phyloP scores from a whole-genome alignment of 2,888 invertebrate genomes.

The Metallyticus violacea region DNA sequence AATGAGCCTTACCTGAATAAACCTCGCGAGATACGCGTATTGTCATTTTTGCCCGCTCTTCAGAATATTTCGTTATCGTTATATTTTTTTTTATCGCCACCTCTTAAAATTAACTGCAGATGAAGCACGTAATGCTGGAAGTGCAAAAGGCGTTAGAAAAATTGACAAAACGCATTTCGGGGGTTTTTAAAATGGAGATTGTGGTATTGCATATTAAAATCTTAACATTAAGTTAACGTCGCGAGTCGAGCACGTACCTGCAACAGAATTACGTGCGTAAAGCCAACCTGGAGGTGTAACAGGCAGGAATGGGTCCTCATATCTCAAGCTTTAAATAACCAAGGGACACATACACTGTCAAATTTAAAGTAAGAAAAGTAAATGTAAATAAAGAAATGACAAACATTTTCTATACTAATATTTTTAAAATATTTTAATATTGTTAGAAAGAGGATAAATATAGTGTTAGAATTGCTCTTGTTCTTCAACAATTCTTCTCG shows the following conservation, averaged over 20 bases:
- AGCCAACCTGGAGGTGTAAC: too few species aligned
- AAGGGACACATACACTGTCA: too few species aligned
- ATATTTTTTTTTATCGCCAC: background rate
- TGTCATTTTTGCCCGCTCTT: background rate
- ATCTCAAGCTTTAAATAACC: too few species aligned
- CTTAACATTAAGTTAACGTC: background rate
- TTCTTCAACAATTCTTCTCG: too few species aligned
- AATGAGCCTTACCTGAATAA: background rate
- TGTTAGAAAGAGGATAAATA: too few species aligned
- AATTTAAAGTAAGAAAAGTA: too few species aligned
- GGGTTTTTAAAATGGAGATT: background rate
- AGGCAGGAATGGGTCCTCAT: too few species aligned
- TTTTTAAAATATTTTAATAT: too few species aligned
- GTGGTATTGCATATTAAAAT: constrained; percentile 9
- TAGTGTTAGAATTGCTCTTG: too few species aligned
- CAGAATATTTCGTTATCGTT: background rate
- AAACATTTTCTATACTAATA: too few species aligned
- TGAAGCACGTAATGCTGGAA: background rate
- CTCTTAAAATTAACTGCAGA: background rate
- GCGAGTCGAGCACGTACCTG: background rate
- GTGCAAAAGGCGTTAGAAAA: background rate
- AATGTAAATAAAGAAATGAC: too few species aligned
- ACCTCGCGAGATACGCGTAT: background rate
- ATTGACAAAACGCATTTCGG: background rate
- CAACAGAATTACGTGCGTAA: too few species aligned